phyloP scores from a whole-genome alignment of 2,888 invertebrate species.

The Drymonia ruficornis region DNA sequence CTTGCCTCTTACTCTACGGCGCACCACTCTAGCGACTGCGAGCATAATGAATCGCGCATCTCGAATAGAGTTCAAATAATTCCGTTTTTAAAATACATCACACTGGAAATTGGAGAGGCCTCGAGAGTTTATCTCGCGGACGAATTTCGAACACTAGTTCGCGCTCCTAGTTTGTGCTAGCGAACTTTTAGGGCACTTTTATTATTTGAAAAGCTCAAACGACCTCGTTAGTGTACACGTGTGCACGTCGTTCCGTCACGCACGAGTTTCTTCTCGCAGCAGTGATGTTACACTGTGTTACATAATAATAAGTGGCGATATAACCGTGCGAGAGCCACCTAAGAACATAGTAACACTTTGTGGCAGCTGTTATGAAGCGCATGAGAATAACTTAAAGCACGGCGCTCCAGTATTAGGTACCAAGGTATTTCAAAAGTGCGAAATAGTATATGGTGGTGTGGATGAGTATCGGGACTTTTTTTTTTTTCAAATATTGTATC shows the following conservation, averaged over 20 bases:
- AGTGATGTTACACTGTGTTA: slow-evolving; percentile 10
- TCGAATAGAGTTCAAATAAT: slow-evolving; percentile 68
- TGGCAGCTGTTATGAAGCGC: slow-evolving; percentile 11
- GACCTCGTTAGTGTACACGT: slow-evolving; percentile 46
- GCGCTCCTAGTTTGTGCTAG: slow-evolving; percentile 31
- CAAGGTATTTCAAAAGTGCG: no score
- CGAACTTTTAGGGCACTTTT: slow-evolving; percentile 43
- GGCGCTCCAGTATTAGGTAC: no score
- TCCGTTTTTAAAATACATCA: slow-evolving; percentile 50
- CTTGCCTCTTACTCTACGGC: slow-evolving; percentile 75
- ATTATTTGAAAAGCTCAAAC: slow-evolving; percentile 42
- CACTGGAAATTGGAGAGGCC: slow-evolving; percentile 38
- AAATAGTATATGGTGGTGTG: no score
- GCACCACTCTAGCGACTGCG: slow-evolving; percentile 65
- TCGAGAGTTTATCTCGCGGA: slow-evolving; percentile 36
- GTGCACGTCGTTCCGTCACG: slow-evolving; percentile 34
- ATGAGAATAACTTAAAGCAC: slow-evolving; percentile 12
- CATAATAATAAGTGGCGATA: slow-evolving; percentile 2
- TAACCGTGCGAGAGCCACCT: slow-evolving; percentile 11
- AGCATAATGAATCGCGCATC: slow-evolving; percentile 75
- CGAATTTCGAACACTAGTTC: slow-evolving; percentile 37
- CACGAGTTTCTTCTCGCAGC: slow-evolving; percentile 23
- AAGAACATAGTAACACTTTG: slow-evolving; percentile 13
- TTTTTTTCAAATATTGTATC: no score
- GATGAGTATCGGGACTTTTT: no score